Evolutionary conservation across 53 echinoderm and acorn worm species (phyloP).

Genomic region (Temnopleurus reevesii): DNA sequence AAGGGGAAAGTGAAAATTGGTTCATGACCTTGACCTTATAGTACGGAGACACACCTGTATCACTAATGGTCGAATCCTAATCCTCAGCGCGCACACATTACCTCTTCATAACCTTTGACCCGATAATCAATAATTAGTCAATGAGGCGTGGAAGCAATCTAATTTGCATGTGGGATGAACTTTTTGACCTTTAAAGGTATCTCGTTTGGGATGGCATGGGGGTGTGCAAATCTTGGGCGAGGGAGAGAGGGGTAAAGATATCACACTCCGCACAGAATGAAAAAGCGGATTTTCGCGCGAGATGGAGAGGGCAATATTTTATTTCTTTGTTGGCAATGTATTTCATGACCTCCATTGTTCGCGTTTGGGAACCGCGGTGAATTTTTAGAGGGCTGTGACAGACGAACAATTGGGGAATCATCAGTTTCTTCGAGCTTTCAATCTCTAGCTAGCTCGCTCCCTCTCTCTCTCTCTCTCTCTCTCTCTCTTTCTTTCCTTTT

Average conservation of each 20-base stretch:
- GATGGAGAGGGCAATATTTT: too few relatives aligned
- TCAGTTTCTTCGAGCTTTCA: too few relatives aligned
- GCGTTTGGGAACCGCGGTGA: too few relatives aligned
- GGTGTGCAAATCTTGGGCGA: background rate
- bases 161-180: conserved; percentile 38
- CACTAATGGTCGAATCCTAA: conserved; percentile 31
- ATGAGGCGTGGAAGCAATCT: conserved; percentile 38
- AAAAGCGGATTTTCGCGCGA: background rate
- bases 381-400: too few relatives aligned
- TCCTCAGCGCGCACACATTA: background rate
- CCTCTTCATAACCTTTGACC: conserved; percentile 18
- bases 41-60: conserved; percentile 7
- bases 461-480: too few relatives aligned
- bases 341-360: too few relatives aligned
- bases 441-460: too few relatives aligned
- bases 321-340: too few relatives aligned
- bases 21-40: conserved; percentile 48
- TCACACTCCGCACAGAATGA: too few relatives aligned
- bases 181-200: conserved; percentile 48
- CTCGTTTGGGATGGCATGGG: background rate
- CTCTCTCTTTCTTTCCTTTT: too few relatives aligned
- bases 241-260: background rate
- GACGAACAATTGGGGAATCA: too few relatives aligned
- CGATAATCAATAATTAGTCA: conserved; percentile 48
- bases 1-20: background rate